A percentile compares a stretch with the other conserved stretches of the same genome.
Conservation (phyloP, 1,140 invertebrate genomes). For the Wasmannia auropunctata region DNA sequence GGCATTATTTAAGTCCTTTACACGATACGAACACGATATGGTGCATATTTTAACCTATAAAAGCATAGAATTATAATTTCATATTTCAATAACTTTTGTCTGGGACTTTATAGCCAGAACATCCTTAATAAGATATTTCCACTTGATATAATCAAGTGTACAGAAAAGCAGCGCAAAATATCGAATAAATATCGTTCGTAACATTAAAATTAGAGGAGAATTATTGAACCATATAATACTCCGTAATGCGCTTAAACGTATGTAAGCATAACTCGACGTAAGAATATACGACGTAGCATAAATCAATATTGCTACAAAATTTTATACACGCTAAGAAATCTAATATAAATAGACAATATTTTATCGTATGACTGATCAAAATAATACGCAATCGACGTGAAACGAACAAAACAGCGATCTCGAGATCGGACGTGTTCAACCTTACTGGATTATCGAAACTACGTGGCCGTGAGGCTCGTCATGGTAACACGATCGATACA, state of each 20-base stretch:
- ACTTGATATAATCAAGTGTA: background rate
- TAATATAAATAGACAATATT: background rate
- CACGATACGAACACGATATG: no score
- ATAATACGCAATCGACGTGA: background rate
- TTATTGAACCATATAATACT: background rate
- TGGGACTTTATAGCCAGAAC: no score
- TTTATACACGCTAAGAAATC: background rate
- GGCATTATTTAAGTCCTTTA: no score
- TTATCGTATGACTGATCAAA: background rate
- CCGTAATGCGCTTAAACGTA: background rate
- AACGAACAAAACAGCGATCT: background rate
- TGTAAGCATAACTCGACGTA: background rate
- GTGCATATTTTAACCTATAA: no score
- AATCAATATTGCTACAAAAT: background rate
- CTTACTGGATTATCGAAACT: constrained; percentile 62
- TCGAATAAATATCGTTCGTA: background rate
- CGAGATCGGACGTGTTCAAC: constrained; percentile 6
- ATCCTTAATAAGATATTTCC: background rate
- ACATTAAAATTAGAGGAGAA: background rate
- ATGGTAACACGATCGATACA: constrained; percentile 60
- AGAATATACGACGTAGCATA: background rate
- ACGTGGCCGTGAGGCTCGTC: constrained; percentile 27
- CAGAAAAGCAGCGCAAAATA: background rate
- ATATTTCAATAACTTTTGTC: no score
- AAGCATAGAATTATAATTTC: no score